Percentiles rank a stretch among this genome's conserved stretches.
phyloP scores from a whole-genome alignment of 2,113 vertebrate genomes.

The Oncorhynchus nerka region DNA sequence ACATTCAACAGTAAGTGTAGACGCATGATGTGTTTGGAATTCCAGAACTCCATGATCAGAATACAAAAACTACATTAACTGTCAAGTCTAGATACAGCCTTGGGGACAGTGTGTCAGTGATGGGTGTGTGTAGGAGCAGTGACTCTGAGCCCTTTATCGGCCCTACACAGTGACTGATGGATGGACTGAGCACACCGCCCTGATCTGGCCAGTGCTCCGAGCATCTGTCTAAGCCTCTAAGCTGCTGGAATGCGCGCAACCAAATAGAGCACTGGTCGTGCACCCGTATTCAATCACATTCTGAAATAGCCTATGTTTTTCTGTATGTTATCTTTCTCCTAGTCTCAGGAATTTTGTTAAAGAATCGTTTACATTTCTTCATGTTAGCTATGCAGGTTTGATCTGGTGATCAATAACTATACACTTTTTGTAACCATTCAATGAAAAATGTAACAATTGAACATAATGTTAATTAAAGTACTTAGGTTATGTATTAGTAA shows the following conservation, averaged over 20 bases:
- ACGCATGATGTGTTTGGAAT: neutral
- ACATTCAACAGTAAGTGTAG: too few relatives aligned
- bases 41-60: too few relatives aligned
- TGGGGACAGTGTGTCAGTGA: slow-evolving; percentile 31
- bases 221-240: slow-evolving; percentile 61
- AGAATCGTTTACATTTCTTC: neutral
- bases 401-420: neutral
- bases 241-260: slow-evolving; percentile 63
- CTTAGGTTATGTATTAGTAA: neutral
- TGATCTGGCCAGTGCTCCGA: slow-evolving; percentile 55
- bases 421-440: neutral
- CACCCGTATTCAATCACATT: neutral
- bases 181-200: slow-evolving; percentile 56
- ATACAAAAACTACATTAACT: too few relatives aligned
- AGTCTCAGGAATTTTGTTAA: too few relatives aligned
- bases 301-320: neutral
- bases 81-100: slow-evolving; percentile 2
- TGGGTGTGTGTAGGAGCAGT: slow-evolving; percentile 36
- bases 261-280: neutral
- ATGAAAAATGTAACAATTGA: neutral
- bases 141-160: slow-evolving; percentile 53
- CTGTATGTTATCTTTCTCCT: too few relatives aligned
- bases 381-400: neutral
- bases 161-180: slow-evolving; percentile 59
- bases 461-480: neutral